phyloP scores from a whole-genome alignment of 2,113 vertebrate genomes.

The Pantherophis guttatus region DNA sequence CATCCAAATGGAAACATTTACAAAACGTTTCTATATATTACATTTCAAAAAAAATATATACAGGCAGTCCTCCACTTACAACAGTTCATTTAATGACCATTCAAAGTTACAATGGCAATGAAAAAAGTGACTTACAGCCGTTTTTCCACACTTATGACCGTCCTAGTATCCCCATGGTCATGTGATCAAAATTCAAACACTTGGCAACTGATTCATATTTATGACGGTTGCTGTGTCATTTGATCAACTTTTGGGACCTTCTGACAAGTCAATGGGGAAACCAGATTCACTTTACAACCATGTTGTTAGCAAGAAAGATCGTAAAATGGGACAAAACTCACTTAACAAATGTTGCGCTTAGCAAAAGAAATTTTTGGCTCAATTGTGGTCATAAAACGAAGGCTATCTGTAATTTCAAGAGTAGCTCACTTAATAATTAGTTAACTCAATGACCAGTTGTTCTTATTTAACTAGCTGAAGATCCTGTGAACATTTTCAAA shows the following conservation, averaged over 20 bases:
- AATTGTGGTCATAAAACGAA: background rate
- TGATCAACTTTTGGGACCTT: background rate
- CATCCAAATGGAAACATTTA: background rate
- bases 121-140: background rate
- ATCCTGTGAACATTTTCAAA: conserved; percentile 19
- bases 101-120: background rate
- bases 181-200: background rate
- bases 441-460: conserved; percentile 52
- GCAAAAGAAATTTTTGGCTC: background rate
- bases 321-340: background rate
- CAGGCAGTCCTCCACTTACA: background rate
- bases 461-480: conserved; percentile 42
- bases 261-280: background rate
- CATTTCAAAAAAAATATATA: background rate
- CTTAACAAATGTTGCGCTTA: background rate
- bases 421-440: conserved; percentile 32
- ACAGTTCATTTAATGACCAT: background rate
- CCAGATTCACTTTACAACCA: background rate
- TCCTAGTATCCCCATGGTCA: background rate
- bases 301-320: background rate
- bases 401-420: conserved; percentile 4
- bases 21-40: conserved; percentile 2
- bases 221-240: background rate
- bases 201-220: background rate
- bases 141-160: background rate